phyloP scores from a whole-genome alignment of 2,888 invertebrate genomes.

The Athripsodes cinereus region DNA sequence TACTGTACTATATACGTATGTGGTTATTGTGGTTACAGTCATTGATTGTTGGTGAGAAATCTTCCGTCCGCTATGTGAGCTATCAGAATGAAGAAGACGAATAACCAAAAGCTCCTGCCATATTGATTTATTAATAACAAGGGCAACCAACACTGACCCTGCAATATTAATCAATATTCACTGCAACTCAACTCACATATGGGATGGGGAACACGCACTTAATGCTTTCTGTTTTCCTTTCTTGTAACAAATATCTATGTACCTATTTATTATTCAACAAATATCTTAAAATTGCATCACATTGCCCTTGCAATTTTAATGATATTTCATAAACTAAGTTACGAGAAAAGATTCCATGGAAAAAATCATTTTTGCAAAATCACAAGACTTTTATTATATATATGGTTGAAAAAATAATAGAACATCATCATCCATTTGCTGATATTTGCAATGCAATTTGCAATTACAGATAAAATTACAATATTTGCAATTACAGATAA shows the following conservation, averaged over 20 bases:
- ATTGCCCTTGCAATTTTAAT: not conserved
- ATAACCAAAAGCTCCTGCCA: slow-evolving; percentile 30
- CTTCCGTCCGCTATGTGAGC: slow-evolving; percentile 91
- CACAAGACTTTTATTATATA: too few relatives aligned
- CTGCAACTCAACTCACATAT: not conserved
- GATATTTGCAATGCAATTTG: too few relatives aligned
- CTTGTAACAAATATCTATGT: too few relatives aligned
- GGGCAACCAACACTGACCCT: not conserved
- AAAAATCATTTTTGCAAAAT: too few relatives aligned
- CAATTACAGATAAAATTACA: too few relatives aligned
- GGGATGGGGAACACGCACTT: not conserved
- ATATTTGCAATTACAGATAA: too few relatives aligned
- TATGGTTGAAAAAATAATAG: too few relatives aligned
- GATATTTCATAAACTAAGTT: too few relatives aligned
- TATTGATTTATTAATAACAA: slow-evolving; percentile 25
- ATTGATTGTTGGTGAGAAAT: slow-evolving; percentile 83
- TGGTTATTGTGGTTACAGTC: slow-evolving; percentile 55
- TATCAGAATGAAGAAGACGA: slow-evolving; percentile 92
- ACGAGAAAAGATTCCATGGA: too few relatives aligned
- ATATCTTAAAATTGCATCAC: not conserved
- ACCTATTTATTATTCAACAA: not conserved
- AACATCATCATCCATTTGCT: too few relatives aligned
- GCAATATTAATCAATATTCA: too few relatives aligned
- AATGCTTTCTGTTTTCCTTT: too few relatives aligned
- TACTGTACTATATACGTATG: not conserved